phyloP scores from a whole-genome alignment of 2,113 vertebrate genomes.

The Chunga burmeisteri region DNA sequence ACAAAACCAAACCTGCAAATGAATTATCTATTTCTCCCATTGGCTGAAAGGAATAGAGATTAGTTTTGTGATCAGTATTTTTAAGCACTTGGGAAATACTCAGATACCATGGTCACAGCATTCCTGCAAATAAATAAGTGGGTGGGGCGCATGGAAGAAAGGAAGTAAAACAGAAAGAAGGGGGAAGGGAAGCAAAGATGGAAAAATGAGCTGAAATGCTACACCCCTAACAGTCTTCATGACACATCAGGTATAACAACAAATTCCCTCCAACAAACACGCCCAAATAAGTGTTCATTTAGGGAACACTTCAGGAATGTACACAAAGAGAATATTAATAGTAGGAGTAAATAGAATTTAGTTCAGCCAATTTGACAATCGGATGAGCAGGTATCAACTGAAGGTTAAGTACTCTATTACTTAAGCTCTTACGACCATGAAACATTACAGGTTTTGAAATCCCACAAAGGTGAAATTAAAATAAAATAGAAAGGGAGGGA shows the following conservation, averaged over 20 bases:
- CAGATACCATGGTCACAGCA: slow-evolving; percentile 43
- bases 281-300: neutral
- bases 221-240: neutral
- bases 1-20: slow-evolving; percentile 52
- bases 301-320: neutral
- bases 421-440: neutral
- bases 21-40: neutral
- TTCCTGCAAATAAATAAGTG: slow-evolving; percentile 41
- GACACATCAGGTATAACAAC: neutral
- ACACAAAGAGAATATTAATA: neutral
- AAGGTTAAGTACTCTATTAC: neutral
- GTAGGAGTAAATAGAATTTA: neutral
- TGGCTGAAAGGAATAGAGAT: slow-evolving; percentile 23
- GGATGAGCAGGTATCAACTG: neutral
- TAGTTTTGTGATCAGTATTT: slow-evolving; percentile 39
- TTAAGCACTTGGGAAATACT: slow-evolving; percentile 28
- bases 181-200: slow-evolving; percentile 17
- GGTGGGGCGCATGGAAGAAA: slow-evolving; percentile 20
- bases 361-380: neutral
- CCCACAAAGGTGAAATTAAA: neutral
- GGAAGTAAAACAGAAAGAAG: slow-evolving; percentile 7
- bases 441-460: neutral
- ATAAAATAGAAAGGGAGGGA: neutral
- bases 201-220: slow-evolving; percentile 21
- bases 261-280: slow-evolving; percentile 8